Evolutionary conservation across 2,888 invertebrate genomes (phyloP).

Genomic region (Ichneumoninae sp.): DNA sequence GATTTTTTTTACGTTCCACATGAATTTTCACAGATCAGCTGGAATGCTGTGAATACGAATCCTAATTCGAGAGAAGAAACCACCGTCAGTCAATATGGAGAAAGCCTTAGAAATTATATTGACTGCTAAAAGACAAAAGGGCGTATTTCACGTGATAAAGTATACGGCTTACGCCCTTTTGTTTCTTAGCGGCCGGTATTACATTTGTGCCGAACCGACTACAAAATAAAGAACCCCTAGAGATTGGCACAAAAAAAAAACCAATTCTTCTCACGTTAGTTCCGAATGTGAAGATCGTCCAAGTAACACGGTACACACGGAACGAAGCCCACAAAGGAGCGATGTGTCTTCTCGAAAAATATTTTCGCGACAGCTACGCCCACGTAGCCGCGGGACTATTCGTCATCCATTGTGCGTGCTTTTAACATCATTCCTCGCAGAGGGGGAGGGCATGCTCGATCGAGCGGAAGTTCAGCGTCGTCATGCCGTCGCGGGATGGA

Average conservation of each 20-base stretch:
- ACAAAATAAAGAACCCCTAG: neutral
- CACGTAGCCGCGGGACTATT: slow-evolving; percentile 27
- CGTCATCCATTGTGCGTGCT: slow-evolving; percentile 55
- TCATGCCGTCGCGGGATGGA: slow-evolving; percentile 25
- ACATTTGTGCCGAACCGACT: neutral
- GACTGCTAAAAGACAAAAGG: too few species aligned
- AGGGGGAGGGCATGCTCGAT: slow-evolving; percentile 30
- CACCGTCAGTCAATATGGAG: too few species aligned
- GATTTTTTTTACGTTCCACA: neutral
- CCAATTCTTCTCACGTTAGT: slow-evolving; percentile 14
- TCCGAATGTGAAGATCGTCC: neutral
- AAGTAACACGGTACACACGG: neutral
- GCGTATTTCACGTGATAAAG: too few species aligned
- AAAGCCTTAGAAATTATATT: too few species aligned
- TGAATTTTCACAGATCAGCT: neutral
- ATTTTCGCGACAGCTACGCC: slow-evolving; percentile 58
- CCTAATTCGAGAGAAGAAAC: too few species aligned
- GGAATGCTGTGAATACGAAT: neutral
- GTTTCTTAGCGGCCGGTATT: neutral
- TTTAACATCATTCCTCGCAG: slow-evolving; percentile 6
- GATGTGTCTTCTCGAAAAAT: slow-evolving; percentile 62
- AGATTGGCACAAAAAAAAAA: neutral
- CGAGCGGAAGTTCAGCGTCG: slow-evolving; percentile 53
- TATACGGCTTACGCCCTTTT: neutral
- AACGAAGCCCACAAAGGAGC: slow-evolving; percentile 42